Base-by-base conservation (phyloP, 2,797 vertebrate genomes). In the Macrochelys suwanniensis region DNA sequence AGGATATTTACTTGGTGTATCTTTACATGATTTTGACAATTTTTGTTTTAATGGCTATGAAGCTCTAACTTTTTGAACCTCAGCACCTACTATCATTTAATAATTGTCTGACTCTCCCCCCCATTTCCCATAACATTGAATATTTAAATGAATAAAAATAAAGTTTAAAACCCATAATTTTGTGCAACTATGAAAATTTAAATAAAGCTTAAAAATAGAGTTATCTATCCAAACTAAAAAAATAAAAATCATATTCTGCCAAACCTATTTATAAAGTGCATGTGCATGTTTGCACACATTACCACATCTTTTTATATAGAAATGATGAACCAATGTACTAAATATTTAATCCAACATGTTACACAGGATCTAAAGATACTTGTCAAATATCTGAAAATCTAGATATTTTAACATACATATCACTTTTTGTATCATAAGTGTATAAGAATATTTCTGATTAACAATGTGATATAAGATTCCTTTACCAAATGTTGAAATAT, bases 271-370 rank as follows among this genome's bases (percentile, higher is more conserved):
- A 65, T 65, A 65, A 65, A 33, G 6, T 49, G 13, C 10, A 5
- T 51, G 4, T 1, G 37, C 6, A 5, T 1, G 5, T 16, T 1
- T 2, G 1, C 26, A 28, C 6, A n/a, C 54, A 71, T 50, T 33
- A 12, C 5, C 2, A 5, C 61, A 33, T 23, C 26, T 82, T 13
- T 10, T n/a, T 57, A 31, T 65, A 1, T 4, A 25, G 10, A 33
- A 19, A 1, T 1, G 8, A 74, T 80, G 8, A 42, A 0, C 1
- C 76, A n/a, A 7, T 45, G 26, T 50, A 78, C 15, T 50, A 50
- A 17, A 6, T 54, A 45, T 83, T 80, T 85, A 77, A 33, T 12
- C 80, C 31, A 54, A 85, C 65, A n/a, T 10, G 3, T 6, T 68
- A 68, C 8, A 19, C 33, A n/a, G 17, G 61, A 68, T 68, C 16